A percentile compares a stretch with the other conserved stretches of the same genome.
Conservation (phyloP, 2,888 invertebrate genomes). For the Brachylomia viminalis region DNA sequence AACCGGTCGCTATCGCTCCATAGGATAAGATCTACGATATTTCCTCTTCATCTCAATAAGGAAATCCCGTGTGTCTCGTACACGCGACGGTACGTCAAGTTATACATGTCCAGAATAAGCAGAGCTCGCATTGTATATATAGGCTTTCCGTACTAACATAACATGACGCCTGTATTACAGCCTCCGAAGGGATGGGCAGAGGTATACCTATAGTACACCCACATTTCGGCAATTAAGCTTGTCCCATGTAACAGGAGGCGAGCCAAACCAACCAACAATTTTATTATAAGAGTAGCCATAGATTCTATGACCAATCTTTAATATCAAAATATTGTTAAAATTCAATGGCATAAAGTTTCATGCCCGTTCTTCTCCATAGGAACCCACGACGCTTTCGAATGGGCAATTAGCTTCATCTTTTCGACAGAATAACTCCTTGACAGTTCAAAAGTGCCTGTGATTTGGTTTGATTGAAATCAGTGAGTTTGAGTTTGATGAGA, state of each 20-base stretch:
- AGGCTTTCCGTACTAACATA: not conserved
- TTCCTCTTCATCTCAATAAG: slow-evolving; percentile 52
- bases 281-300: too few species aligned
- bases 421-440: not conserved
- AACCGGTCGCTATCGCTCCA: slow-evolving; percentile 1
- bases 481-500: not conserved
- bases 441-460: not conserved
- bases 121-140: not conserved
- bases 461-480: not conserved
- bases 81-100: too few species aligned
- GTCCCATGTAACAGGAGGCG: not conserved
- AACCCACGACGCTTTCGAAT: not conserved
- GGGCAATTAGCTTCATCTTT: not conserved
- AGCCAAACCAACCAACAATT: not conserved
- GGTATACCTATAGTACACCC: not conserved
- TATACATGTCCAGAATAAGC: not conserved
- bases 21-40: slow-evolving; percentile 37
- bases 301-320: too few species aligned
- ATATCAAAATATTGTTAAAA: too few species aligned
- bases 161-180: not conserved
- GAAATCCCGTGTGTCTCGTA: slow-evolving; percentile 44
- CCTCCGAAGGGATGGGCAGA: not conserved
- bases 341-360: not conserved
- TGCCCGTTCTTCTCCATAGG: too few species aligned
- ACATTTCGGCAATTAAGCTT: not conserved